phyloP scores from a whole-genome alignment of 1,140 invertebrate species.

The Elysia chlorotica region DNA sequence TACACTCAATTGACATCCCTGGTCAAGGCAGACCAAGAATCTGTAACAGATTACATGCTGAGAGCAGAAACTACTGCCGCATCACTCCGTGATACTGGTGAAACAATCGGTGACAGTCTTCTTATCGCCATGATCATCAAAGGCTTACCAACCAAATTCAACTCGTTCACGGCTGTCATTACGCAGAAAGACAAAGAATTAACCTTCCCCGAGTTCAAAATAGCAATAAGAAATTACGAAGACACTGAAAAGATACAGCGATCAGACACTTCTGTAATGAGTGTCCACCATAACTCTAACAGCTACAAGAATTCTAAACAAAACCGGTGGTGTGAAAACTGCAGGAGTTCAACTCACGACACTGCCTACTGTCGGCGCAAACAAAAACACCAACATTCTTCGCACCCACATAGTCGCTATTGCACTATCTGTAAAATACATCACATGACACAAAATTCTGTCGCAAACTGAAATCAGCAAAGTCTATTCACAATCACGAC shows the following conservation, averaged over 20 bases:
- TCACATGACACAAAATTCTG: not conserved
- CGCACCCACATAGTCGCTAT: not conserved
- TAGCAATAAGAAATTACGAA: constrained; percentile 23
- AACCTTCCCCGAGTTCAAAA: constrained; percentile 27
- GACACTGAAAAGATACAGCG: constrained; percentile 18
- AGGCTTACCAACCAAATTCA: constrained; percentile 23
- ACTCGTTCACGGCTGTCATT: constrained; percentile 22
- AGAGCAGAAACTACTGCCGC: constrained; percentile 27
- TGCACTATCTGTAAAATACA: no score
- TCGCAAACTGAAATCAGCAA: constrained; percentile 7
- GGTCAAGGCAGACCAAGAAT: constrained; percentile 3
- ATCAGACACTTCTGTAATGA: not conserved
- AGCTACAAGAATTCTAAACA: no score
- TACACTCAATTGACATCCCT: constrained; percentile 31
- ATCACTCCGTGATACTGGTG: constrained; percentile 14
- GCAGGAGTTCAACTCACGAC: not conserved
- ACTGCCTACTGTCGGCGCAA: not conserved
- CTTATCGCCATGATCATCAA: constrained; percentile 31
- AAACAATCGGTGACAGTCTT: constrained; percentile 29
- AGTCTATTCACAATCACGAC: not conserved
- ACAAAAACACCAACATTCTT: not conserved
- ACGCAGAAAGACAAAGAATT: constrained; percentile 13
- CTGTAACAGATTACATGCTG: constrained; percentile 29
- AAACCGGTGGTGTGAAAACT: constrained; percentile 1
- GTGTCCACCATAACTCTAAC: not conserved